Base-by-base conservation (phyloP, 2,113 vertebrate genomes). In the Sinocyclocheilus grahami region DNA sequence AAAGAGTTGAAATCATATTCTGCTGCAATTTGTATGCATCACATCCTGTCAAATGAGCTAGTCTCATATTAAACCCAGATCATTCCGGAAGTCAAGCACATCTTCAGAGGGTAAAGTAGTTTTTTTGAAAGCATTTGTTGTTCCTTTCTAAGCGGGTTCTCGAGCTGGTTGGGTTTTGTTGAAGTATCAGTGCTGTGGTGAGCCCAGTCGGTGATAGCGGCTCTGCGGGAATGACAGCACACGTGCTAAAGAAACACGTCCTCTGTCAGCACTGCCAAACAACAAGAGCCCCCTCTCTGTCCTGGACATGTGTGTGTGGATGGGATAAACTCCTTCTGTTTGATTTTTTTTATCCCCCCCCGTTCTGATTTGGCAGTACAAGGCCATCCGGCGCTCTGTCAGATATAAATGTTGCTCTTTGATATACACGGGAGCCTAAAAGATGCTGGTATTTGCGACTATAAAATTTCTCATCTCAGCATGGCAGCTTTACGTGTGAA, bases 171-270 rank as follows among this genome's bases (percentile, higher is more conserved):
- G 79, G 27, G 78, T 39, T 82, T 53, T 86, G 85, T 83, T 79
- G 82, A 67, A 63, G 48, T 63, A 53, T 33, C 53, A 18, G 63
- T 67, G 27, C 79, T 76, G 74, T 81, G 22, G 84, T 78, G 51
- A 39, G 85, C 95, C 93, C 92, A 83, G 91, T 95, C 95, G 94
- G 95, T 95, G 95, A 96, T 96, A 91, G 92, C 94, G 95, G 95
- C 94, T 94, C 95, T 95, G 95, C 94, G 95, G 95, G 95, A 90
- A 85, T 94, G 95, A 87, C 94, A 95, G 94, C 93, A 95, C 75
- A 95, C 95, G 94, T 94, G 95, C 94, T 96, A 95, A 95, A 95
- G 95, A 88, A 77, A 85, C 78, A 67, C 80, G 65, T 72, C 75
- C 71, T 72, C 51, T 84, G 51, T 87, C 87, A 87, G 37, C 39